Evolutionary conservation across 2,797 vertebrate genomes (phyloP), one percentile per base, ranked within the genome.

Genomic region (Melopsittacus undulatus): DNA sequence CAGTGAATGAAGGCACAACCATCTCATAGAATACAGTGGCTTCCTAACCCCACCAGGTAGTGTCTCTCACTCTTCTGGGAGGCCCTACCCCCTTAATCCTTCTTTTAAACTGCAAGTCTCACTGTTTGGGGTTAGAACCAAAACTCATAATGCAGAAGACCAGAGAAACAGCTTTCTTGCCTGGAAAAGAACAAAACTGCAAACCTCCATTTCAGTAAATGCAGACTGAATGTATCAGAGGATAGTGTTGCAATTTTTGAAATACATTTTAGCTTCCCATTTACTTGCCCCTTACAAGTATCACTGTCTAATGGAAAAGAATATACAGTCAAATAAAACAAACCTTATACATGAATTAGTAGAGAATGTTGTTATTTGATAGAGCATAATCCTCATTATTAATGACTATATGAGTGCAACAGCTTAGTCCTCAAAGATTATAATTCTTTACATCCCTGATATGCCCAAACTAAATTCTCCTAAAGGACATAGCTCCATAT

Each of bases 1-100:
- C 70, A 46, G 48, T 15, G n/a, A 82, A 27, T 0, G 0, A 42
- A 67, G 29, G 38, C 4, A 0, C 1, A 0, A 30, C 30, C 48
- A 34, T 30, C 52, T 57, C 48, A 45, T 15, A 1, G 5, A 23
- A 29, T 32, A 10, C 5, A 29, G 74, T 10, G 3, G 16, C 42
- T 92, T 32, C 72, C 72, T 70, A 34, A 59, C 11, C 26, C 13
- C 43, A 10, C 21, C 40, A 29, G 66, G 40, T 27, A 42, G 4
- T 7, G 5, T n/a, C 40, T 45, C 34, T 40, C 43, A 14, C 26
- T 62, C 19, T 80, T 66, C 79, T 69, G 61, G 68, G 24, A 84
- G 20, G 7, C 17, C 27, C 17, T 67, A 27, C 49, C 43, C 64
- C 32, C 78, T 61, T 26, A 73, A 18, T 11, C 43, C 36, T 95